phyloP scores from a whole-genome alignment of 2,797 vertebrate species.

The Sphenopsis melanotis region DNA sequence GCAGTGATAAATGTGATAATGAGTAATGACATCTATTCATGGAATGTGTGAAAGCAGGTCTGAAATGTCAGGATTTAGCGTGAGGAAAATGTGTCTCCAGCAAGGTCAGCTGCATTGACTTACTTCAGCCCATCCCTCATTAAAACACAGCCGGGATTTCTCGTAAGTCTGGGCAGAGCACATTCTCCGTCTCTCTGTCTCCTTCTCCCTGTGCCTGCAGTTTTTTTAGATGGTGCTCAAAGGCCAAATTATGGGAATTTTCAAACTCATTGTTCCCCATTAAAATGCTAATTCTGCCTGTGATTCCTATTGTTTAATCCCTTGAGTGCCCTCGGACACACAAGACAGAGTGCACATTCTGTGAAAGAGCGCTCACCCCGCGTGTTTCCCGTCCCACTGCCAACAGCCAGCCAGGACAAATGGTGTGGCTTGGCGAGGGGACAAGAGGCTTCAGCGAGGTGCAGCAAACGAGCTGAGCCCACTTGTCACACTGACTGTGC shows the following conservation, averaged over 20 bases:
- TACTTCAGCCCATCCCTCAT: slow-evolving; percentile 38
- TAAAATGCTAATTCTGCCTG: slow-evolving; percentile 66
- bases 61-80: slow-evolving; percentile 68
- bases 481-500: background rate
- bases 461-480: background rate
- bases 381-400: background rate
- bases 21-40: slow-evolving; percentile 74
- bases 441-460: background rate
- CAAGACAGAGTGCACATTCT: slow-evolving; percentile 28
- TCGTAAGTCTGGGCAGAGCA: slow-evolving; percentile 34
- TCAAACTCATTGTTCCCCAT: slow-evolving; percentile 63
- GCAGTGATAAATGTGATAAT: slow-evolving; percentile 75
- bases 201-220: background rate
- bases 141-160: slow-evolving; percentile 52
- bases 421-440: background rate
- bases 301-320: slow-evolving; percentile 62
- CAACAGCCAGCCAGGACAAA: background rate
- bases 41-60: slow-evolving; percentile 71
- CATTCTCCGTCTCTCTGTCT: background rate
- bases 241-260: slow-evolving; percentile 59
- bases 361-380: slow-evolving; percentile 39
- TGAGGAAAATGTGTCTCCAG: slow-evolving; percentile 69
- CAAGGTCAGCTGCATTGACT: slow-evolving; percentile 60
- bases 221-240: slow-evolving; percentile 31
- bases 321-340: slow-evolving; percentile 51